A percentile compares a stretch with the other conserved stretches of the same genome.
Evolutionary conservation across 2,113 vertebrate species (phyloP).

Genomic region (Syngnathus floridae): DNA sequence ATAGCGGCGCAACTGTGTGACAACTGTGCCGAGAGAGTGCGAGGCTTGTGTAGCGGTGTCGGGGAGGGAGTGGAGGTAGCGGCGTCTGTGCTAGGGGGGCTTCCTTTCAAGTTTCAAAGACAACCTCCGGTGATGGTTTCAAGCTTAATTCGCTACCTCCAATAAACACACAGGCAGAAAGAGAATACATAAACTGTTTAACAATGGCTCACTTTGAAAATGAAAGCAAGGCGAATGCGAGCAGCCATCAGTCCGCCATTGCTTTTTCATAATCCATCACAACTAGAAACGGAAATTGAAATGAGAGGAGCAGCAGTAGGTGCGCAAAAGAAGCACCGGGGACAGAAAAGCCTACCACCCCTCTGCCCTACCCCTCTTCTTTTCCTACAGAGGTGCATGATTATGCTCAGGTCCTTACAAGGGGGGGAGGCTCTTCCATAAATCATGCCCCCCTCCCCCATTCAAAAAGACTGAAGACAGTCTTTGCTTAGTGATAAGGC

Average conservation of each 20-base stretch:
- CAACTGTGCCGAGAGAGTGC: slow-evolving; percentile 56
- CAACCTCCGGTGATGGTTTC: slow-evolving; percentile 69
- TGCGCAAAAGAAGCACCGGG: slow-evolving; percentile 52
- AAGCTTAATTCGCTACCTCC: slow-evolving; percentile 69
- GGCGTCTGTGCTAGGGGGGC: slow-evolving; percentile 46
- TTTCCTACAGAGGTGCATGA: slow-evolving; percentile 45
- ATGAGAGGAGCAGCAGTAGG: slow-evolving; percentile 61
- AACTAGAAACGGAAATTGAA: slow-evolving; percentile 70
- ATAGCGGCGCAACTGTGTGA: slow-evolving; percentile 67
- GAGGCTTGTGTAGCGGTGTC: slow-evolving; percentile 28
- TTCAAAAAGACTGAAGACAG: slow-evolving; percentile 42
- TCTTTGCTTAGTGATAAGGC: slow-evolving; percentile 50
- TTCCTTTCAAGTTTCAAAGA: slow-evolving; percentile 74
- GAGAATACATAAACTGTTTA: slow-evolving; percentile 72
- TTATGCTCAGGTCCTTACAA: slow-evolving; percentile 61
- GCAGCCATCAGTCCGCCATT: slow-evolving; percentile 44
- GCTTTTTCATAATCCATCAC: slow-evolving; percentile 62
- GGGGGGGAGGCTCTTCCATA: slow-evolving; percentile 61
- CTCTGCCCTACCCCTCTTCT: slow-evolving; percentile 29
- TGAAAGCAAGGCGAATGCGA: slow-evolving; percentile 20
- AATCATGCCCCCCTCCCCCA: slow-evolving; percentile 46
- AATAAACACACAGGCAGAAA: slow-evolving; percentile 70
- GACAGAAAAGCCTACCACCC: slow-evolving; percentile 39
- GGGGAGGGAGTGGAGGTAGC: slow-evolving; percentile 17
- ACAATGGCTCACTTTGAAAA: slow-evolving; percentile 67